Evolutionary conservation across 2,888 invertebrate genomes (phyloP), one percentile per base, ranked within the genome.

Genomic region (Monopis laevigella): DNA sequence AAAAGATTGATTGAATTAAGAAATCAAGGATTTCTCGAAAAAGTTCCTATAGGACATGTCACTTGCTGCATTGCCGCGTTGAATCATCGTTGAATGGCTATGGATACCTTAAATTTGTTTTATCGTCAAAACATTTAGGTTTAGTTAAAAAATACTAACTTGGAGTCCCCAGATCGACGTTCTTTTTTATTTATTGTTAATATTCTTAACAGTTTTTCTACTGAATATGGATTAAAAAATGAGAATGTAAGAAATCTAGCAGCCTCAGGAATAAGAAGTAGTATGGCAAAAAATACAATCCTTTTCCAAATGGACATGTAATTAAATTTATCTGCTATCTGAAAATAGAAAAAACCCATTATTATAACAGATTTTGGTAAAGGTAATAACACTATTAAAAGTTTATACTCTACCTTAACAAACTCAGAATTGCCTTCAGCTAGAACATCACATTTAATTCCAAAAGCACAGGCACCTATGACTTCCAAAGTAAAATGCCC

Each of bases 391-490:
- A 21, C 24, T 21, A 21, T 21, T 21, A 21, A 5, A 21, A 8
- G 24, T 7, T 21, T 21, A 5, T 21, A n/a, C n/a, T n/a, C n/a
- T n/a, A 82, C 82, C 64, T 75, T 72, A 5, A 80, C 59, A 54
- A 84, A 83, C 48, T 82, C 67, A 1, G 82, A 69, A 48, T 82
- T 71, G 47, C 69, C 69, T 47, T 74, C 69, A 38, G 61, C 69
- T 10, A 82, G 54, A 6, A 82, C 75, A 47, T 82, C 73, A 45
- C 77, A 72, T 51, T 81, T 75, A 10, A 84, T 75, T 1, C 83
- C 84, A 62, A 84, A 84, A 12, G 83, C 83, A 58, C 82, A 82
- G 12, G 77, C 73, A n/a, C 83, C 83, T 41, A 84, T 84, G 1
- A 82, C 78, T 58, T 84, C 83, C 40, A 84, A 51, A 1, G 84